phyloP scores from a whole-genome alignment of 2,888 invertebrate genomes.

The Protodeltote pygarga region DNA sequence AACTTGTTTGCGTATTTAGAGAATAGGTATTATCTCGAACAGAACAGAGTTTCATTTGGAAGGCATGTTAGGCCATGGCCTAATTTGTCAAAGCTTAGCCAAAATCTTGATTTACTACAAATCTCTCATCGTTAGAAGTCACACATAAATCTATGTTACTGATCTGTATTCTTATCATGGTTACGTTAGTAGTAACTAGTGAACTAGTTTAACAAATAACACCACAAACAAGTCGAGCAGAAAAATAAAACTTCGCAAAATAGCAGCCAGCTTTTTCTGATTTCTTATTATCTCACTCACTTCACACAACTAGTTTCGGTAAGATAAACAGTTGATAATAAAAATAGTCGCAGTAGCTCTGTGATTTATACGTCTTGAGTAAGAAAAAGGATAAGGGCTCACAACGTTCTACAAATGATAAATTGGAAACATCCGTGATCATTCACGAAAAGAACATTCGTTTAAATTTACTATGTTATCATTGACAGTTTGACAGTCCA shows the following conservation, averaged over 20 bases:
- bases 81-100: no score
- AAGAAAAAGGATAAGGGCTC: slow-evolving; percentile 30
- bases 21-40: no score
- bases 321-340: slow-evolving; percentile 14
- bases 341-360: slow-evolving; percentile 3
- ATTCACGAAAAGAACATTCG: slow-evolving; percentile 55
- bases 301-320: not conserved
- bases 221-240: not conserved
- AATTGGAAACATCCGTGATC: slow-evolving; percentile 71
- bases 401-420: slow-evolving; percentile 45
- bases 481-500: slow-evolving; percentile 61
- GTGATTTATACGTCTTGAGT: slow-evolving; percentile 12
- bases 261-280: not conserved
- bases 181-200: no score
- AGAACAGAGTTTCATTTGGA: no score
- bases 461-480: slow-evolving; percentile 61
- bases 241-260: slow-evolving; percentile 9
- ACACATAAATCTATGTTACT: no score
- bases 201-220: no score
- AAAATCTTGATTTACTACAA: no score
- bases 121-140: no score
- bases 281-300: slow-evolving; percentile 2
- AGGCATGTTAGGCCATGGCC: no score
- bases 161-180: no score
- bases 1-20: no score